Base-by-base conservation (phyloP, 1,140 invertebrate species). In the Papilio glaucus region DNA sequence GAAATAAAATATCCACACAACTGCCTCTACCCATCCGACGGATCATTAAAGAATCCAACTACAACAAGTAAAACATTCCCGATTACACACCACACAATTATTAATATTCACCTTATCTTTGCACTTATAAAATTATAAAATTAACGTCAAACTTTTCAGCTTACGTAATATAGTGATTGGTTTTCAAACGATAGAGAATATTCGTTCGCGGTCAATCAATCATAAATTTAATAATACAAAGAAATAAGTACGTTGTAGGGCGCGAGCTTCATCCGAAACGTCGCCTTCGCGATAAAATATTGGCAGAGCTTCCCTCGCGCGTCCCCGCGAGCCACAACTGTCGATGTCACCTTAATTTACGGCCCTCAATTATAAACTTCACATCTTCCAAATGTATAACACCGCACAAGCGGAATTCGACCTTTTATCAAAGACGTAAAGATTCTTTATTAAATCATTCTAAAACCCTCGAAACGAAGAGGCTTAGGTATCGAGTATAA, bases 271-370 rank as follows among this genome's bases (percentile, higher is more conserved):
- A 84, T 85, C 81, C 85, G 84, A 82, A 82, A 81, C 85, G 79
- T 80, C 74, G 88, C 85, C 87, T 83, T 84, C 79, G 76, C 84
- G 85, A 91, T 90, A 92, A 92, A 92, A 89, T 91, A 92, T 92
- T 88, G 88, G 85, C 83, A 83, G 73, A 70, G 76, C 75, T 82
- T 78, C 81, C 86, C 84, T 81, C 60, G 71, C 74, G 70, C 83
- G 75, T 77, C 81, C 81, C 79, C 76, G 77, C 75, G 84, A 86
- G 86, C 86, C 89, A 87, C 89, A 90, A 92, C 90, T 92, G 90
- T 87, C 89, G 89, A 86, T 92, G 90, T 92, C 90, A 92, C 89
- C 87, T 92, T 91, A 90, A 92, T 92, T 91, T 92, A 92, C 89
- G 87, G 81, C 85, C 85, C 85, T 84, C 89, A 91, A 92, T 92